These are phyloP conservation scores for Diogma glabrata DNA, from an alignment of 2,888 invertebrate genomes.

Conservation along the genomic window DNA sequence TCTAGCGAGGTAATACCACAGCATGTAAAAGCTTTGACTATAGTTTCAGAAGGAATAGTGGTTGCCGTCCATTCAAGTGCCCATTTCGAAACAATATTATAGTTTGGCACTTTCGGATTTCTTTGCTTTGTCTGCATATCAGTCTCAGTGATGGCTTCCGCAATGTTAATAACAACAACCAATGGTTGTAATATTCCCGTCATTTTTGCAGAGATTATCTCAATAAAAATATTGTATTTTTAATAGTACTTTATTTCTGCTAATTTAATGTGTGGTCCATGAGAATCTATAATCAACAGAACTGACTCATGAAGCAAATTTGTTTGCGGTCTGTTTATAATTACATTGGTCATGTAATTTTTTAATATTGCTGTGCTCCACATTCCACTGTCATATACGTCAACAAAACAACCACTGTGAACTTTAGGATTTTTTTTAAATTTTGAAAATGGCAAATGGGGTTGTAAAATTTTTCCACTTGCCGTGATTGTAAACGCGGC, in stretches of 20 bases:
- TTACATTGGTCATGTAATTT: slow-evolving; percentile 3
- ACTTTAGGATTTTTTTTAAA: slow-evolving; percentile 4
- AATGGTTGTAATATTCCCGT: slow-evolving; percentile 1
- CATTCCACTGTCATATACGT: not conserved
- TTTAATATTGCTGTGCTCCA: not conserved
- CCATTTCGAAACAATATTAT: not conserved
- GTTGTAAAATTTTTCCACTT: not conserved
- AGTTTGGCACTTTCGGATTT: slow-evolving; percentile 5
- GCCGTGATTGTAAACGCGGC: slow-evolving; percentile 3
- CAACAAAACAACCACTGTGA: not conserved
- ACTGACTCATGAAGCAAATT: slow-evolving; percentile 1
- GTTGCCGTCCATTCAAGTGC: not conserved
- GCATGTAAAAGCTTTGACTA: not conserved
- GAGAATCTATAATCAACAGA: slow-evolving; percentile 6
- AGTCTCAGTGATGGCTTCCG: not conserved
- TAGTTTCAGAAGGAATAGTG: not conserved
- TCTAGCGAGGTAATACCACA: too few species aligned
- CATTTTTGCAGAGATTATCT: not conserved
- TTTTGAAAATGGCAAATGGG: not conserved
- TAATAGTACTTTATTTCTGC: not conserved
- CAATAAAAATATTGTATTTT: slow-evolving; percentile 4
- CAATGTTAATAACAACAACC: not conserved
- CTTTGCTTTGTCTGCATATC: slow-evolving; percentile 5
- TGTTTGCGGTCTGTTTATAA: not conserved
- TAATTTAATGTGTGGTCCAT: slow-evolving; percentile 6